Base-by-base conservation (phyloP, 1,140 invertebrate genomes). In the Penaeus japonicus region DNA sequence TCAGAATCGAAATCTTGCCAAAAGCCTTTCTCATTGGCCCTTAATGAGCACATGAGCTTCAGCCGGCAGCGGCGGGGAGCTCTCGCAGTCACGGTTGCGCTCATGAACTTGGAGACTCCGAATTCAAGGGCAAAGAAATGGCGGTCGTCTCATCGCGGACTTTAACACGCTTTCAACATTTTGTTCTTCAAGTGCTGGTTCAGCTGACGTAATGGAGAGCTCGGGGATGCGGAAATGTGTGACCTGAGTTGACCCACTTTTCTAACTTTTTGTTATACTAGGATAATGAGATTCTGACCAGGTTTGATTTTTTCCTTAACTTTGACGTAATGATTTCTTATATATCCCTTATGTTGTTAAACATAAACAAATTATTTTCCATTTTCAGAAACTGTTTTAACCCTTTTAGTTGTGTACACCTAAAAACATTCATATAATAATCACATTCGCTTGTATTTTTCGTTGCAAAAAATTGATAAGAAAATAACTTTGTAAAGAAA, bases 71-170 rank as follows among this genome's bases (percentile, higher is more conserved):
- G 18, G 47, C 27, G 79, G 10, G 32, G 15, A 39, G 59, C 82
- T 32, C 57, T n/a, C 59, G 65, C 24, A 73, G 82, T 84, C 82
- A 84, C 59, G 59, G 82, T 27, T 84, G 82, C 82, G 82, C 62
- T 84, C 82, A 70, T 84, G 82, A 84, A 84, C 82, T 84, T 84
- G 82, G 53, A 39, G 30, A 2, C 35, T 62, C 53, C 20, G 27
- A 73, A 73, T 84, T 84, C 82, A 84, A 84, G 82, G 82, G 82
- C 82, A 84, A 73, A 65, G 82, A 84, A 47, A 84, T 59, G 62
- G 32, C 55, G 82, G 20, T 17, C 82, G 65, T 32, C 59, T 24
- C 10, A 32, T n/a, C 30, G 81, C n/a, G 55, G n/a, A 27, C 15
- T 59, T 17, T 3, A 59, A 62, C 81, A 22, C 55, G 77, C 77